Evolutionary conservation across 2,797 vertebrate species (phyloP), one percentile per base, ranked within the genome.

Genomic region (Eulemur coronatus): DNA sequence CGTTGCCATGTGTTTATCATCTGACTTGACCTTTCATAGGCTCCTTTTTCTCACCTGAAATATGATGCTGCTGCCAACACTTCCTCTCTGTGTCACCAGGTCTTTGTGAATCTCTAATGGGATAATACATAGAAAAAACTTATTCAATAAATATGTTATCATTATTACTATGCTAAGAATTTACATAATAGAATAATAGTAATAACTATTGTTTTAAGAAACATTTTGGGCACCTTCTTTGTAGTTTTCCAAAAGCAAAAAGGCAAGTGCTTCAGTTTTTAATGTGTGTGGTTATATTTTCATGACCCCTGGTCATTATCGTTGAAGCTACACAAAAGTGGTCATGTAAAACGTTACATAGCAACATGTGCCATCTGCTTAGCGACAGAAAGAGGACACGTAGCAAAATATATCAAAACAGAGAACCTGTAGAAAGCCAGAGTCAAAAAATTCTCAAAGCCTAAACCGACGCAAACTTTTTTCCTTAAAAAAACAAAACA

Each of bases 291-390:
- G 81, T 95, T 91, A 78, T 95, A 81, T 97, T 97, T 97, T 95
- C 55, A 55, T 95, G 90, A 95, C 81, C 94, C 95, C 24, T 97
- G 92, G 79, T 94, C 96, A 72, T 97, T 92, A 76, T n/a, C 7
- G 2, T n/a, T 80, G 65, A 72, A 91, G 30, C 84, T 80, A 38
- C 18, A 82, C 69, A 48, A 88, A 95, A 73, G 72, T 87, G 57
- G 48, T 73, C 70, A 3, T 67, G 24, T 93, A 94, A 96, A 96
- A 89, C 91, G 88, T 91, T 94, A 95, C 79, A 79, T 91, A 89
- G 73, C 89, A 95, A 93, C 91, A 63, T 69, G 87, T 79, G 28
- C 89, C 92, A 89, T 96, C 93, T 96, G 93, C 95, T 95, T 97
- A 95, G 93, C 95, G 94, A 96, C 92, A 91, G 84, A 79, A 95